phyloP scores from a whole-genome alignment of 2,888 invertebrate genomes.

The Bibio marci region DNA sequence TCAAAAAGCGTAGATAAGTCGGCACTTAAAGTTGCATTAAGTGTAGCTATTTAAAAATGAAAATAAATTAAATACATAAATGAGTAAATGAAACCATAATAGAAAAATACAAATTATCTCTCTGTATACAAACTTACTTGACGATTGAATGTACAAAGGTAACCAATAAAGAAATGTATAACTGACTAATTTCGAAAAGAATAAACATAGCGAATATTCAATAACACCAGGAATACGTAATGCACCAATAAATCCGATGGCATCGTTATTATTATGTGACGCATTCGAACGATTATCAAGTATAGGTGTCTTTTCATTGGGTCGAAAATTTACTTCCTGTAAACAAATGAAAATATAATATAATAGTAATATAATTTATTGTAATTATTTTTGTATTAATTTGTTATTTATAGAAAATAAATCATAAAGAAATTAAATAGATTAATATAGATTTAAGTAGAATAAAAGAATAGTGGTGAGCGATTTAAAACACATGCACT shows the following conservation, averaged over 20 bases:
- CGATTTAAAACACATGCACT: no score
- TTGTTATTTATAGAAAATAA: no score
- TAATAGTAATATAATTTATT: no score
- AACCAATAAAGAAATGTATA: constrained; percentile 97
- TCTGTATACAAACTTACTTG: constrained; percentile 68
- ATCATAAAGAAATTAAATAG: neutral
- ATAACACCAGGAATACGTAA: constrained; percentile 79
- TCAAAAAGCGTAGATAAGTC: constrained; percentile 69
- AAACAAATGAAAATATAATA: neutral
- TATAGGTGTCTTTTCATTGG: constrained; percentile 16
- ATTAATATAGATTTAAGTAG: neutral
- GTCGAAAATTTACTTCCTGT: constrained; percentile 10
- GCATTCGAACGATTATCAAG: neutral
- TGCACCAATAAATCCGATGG: constrained; percentile 63
- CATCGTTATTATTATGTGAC: constrained; percentile 17
- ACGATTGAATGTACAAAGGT: constrained; percentile 70
- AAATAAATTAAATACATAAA: constrained; percentile 5
- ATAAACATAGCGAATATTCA: constrained; percentile 82
- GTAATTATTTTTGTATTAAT: no score
- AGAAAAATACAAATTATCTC: no score
- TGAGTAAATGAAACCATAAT: neutral
- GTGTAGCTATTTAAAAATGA: constrained; percentile 38
- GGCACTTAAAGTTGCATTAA: constrained; percentile 51
- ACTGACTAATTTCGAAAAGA: constrained; percentile 91
- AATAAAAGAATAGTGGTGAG: no score